Evolutionary conservation across 2,113 vertebrate genomes (phyloP).

Genomic region (Rhagologus leucostigma): DNA sequence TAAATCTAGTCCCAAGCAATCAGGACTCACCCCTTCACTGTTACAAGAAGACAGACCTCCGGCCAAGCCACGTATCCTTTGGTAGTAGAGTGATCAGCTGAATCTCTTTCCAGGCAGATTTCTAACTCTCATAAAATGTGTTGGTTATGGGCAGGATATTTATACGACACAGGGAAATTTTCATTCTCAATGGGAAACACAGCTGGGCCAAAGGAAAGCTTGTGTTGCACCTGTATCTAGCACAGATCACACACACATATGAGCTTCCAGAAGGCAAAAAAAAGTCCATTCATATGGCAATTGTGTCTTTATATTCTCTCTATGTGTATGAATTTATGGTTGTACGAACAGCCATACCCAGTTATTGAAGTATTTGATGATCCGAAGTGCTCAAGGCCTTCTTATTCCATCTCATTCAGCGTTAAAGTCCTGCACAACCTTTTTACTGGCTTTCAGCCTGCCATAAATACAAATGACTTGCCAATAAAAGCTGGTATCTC

Average conservation of each 20-base stretch:
- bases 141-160: neutral
- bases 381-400: neutral
- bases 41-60: neutral
- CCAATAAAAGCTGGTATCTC: neutral
- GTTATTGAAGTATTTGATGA: conserved; percentile 28
- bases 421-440: neutral
- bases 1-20: neutral
- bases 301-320: conserved; percentile 27
- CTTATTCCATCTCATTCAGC: neutral
- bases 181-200: neutral
- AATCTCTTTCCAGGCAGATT: neutral
- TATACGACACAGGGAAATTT: neutral
- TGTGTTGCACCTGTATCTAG: neutral
- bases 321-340: neutral
- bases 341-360: conserved; percentile 8
- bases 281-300: neutral
- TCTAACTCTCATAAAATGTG: neutral
- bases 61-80: neutral
- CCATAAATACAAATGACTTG: conserved; percentile 12
- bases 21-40: neutral
- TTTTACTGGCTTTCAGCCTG: neutral
- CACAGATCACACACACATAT: neutral
- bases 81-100: neutral
- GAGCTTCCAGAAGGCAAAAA: neutral
- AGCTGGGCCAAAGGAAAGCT: neutral